A percentile compares a stretch with the other conserved stretches of the same genome.
Evolutionary conservation across 2,888 invertebrate species (phyloP).

Genomic region (Amiota communis): DNA sequence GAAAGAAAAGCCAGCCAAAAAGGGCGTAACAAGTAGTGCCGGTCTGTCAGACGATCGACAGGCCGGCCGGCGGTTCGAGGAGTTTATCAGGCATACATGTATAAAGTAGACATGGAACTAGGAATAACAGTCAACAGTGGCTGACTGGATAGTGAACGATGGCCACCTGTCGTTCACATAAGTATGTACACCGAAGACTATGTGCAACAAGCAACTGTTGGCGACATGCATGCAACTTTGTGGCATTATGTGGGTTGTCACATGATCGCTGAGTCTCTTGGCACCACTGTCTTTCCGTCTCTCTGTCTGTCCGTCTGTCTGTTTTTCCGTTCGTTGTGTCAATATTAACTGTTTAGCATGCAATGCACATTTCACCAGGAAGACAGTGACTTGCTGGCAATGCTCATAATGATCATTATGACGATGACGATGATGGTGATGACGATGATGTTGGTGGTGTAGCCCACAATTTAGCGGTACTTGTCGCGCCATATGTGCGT

Average conservation of each 20-base stretch:
- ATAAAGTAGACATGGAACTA: background rate
- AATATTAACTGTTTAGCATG: conserved; percentile 63
- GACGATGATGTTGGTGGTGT: too few species aligned
- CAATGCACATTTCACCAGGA: conserved; percentile 52
- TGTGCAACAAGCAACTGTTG: conserved; percentile 50
- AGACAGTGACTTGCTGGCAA: conserved; percentile 4
- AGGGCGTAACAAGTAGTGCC: conserved; percentile 27
- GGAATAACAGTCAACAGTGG: background rate
- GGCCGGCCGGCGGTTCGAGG: background rate
- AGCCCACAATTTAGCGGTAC: conserved; percentile 59
- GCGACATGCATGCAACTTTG: conserved; percentile 17
- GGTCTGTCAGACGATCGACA: background rate
- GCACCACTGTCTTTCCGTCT: background rate
- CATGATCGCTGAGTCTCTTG: background rate
- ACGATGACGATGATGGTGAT: background rate
- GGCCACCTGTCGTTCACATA: conserved; percentile 31
- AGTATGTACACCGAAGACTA: conserved; percentile 42
- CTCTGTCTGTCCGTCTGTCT: too few species aligned
- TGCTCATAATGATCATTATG: background rate
- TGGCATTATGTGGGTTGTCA: conserved; percentile 45
- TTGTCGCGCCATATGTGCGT: conserved; percentile 36
- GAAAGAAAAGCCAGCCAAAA: conserved; percentile 9
- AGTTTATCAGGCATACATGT: background rate
- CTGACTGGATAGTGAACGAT: conserved; percentile 44
- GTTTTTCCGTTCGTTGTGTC: conserved; percentile 7